Conservation (phyloP, 2,888 invertebrate species). For the Amaurobius ferox region DNA sequence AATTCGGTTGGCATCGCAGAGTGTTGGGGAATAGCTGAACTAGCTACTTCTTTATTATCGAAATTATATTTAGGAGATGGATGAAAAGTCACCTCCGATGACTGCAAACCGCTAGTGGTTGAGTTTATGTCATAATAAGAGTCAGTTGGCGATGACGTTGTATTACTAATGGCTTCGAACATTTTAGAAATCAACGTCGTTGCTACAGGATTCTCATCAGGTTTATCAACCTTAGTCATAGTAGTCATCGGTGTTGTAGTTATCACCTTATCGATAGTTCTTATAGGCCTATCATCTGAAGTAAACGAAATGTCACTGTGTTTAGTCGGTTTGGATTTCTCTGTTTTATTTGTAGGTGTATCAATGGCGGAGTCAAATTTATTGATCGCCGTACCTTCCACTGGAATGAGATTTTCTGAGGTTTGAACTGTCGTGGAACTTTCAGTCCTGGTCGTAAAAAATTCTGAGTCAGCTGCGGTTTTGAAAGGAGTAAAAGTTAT, state of each 20-base stretch:
- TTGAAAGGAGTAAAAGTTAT: background rate
- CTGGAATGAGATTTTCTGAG: slow-evolving; percentile 52
- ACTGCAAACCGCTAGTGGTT: background rate
- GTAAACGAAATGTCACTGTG: background rate
- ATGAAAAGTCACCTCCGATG: background rate
- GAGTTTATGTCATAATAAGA: background rate
- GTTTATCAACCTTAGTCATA: slow-evolving; percentile 6
- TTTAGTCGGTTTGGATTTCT: slow-evolving; percentile 27
- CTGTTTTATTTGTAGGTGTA: slow-evolving; percentile 32
- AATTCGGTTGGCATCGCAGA: slow-evolving; percentile 6
- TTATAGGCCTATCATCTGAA: background rate
- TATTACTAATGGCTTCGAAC: background rate
- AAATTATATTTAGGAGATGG: background rate
- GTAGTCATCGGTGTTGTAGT: slow-evolving; percentile 5
- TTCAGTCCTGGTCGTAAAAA: background rate
- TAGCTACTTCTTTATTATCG: slow-evolving; percentile 1
- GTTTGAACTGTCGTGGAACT: slow-evolving; percentile 31
- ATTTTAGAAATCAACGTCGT: background rate
- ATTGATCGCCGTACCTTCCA: slow-evolving; percentile 22
- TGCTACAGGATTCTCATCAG: background rate
- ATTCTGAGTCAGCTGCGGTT: background rate
- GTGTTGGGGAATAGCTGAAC: background rate
- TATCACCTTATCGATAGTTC: slow-evolving; percentile 20
- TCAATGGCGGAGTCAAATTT: slow-evolving; percentile 41
- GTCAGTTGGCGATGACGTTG: background rate